phyloP scores from a whole-genome alignment of 2,113 vertebrate species.

The Oceanodroma tethys region DNA sequence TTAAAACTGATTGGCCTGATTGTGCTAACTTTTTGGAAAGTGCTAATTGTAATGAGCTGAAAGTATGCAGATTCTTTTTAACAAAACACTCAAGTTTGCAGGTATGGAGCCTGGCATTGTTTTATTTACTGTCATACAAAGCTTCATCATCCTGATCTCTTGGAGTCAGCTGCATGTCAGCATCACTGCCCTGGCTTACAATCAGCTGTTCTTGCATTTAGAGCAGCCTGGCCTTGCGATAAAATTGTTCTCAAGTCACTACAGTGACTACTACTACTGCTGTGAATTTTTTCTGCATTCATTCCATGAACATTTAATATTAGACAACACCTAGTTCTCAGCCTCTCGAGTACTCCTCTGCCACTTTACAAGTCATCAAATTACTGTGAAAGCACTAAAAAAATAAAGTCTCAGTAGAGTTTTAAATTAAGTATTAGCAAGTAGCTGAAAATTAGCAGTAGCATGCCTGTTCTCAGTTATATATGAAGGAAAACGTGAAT shows the following conservation, averaged over 20 bases:
- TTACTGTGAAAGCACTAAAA: background rate
- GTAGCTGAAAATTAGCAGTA: background rate
- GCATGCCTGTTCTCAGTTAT: background rate
- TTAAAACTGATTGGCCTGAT: background rate
- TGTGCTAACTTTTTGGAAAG: background rate
- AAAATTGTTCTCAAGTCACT: background rate
- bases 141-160: background rate
- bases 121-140: background rate
- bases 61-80: background rate
- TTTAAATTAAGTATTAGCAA: background rate
- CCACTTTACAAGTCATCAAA: background rate
- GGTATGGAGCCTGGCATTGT: background rate
- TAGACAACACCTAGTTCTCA: background rate
- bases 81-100: background rate
- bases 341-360: background rate
- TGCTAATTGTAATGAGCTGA: background rate
- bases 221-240: background rate
- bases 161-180: background rate
- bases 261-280: background rate
- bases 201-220: background rate
- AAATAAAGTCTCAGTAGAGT: background rate
- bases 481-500: background rate
- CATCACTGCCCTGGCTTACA: background rate
- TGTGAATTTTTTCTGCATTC: background rate
- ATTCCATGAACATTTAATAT: background rate